Evolutionary conservation across 2,888 invertebrate genomes (phyloP).

Genomic region (Rhyacophila evoluta): DNA sequence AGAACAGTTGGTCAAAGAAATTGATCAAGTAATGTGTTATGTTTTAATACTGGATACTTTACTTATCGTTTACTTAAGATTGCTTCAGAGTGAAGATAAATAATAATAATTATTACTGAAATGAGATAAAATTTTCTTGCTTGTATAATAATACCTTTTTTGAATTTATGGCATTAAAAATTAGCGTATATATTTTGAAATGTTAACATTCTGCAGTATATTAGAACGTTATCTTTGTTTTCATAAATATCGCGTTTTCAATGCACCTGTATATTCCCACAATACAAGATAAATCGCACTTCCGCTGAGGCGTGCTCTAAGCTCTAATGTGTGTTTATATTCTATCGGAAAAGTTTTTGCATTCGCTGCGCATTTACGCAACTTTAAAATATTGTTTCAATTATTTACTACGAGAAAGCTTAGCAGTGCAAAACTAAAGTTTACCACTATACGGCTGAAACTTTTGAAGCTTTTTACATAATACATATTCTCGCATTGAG

Average conservation of each 20-base stretch:
- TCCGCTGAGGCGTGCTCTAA: slow-evolving; percentile 4
- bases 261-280: slow-evolving; percentile 12
- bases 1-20: no score
- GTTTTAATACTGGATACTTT: no score
- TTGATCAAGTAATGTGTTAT: no score
- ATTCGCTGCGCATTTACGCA: background rate
- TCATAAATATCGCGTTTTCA: slow-evolving; percentile 10
- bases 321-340: slow-evolving; percentile 6
- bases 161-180: no score
- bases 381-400: slow-evolving; percentile 19
- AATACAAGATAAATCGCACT: slow-evolving; percentile 19
- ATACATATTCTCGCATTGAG: no score
- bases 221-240: background rate
- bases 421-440: background rate
- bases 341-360: background rate
- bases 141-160: background rate
- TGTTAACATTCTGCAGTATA: background rate
- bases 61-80: no score
- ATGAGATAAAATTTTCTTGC: background rate
- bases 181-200: background rate
- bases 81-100: no score
- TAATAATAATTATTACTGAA: no score
- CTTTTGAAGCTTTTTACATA: no score
- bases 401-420: background rate
- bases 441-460: no score